phyloP scores from a whole-genome alignment of 2,113 vertebrate genomes.

The Ailuropoda melanoleuca region DNA sequence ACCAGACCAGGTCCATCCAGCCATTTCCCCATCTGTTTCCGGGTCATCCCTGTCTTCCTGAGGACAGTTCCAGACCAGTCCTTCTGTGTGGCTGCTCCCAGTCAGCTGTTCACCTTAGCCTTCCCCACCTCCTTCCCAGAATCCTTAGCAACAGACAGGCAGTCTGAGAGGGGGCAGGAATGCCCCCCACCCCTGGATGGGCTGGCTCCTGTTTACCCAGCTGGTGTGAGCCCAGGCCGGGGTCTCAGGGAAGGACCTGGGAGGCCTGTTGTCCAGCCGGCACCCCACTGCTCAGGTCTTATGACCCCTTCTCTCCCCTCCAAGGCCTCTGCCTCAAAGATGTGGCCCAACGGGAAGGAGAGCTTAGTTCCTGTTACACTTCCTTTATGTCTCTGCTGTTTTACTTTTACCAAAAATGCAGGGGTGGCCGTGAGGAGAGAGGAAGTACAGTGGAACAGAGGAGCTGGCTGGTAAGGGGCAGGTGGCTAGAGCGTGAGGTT shows the following conservation, averaged over 20 bases:
- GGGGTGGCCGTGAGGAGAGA: background rate
- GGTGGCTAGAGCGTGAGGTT: background rate
- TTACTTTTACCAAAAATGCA: slow-evolving; percentile 24
- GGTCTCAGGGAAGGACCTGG: background rate
- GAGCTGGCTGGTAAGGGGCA: background rate
- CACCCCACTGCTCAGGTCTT: slow-evolving; percentile 41
- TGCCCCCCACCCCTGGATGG: background rate
- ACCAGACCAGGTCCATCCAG: background rate
- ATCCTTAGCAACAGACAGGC: slow-evolving; percentile 65
- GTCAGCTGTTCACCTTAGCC: background rate
- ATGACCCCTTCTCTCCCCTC: slow-evolving; percentile 35
- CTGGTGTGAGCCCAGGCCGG: slow-evolving; percentile 38
- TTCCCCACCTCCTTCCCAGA: slow-evolving; percentile 59
- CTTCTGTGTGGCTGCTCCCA: background rate
- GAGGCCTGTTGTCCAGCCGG: slow-evolving; percentile 41
- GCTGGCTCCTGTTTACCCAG: slow-evolving; percentile 72
- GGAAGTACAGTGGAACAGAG: background rate
- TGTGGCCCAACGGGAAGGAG: background rate
- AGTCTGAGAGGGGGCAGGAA: background rate
- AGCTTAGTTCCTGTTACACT: slow-evolving; percentile 41
- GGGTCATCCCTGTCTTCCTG: background rate
- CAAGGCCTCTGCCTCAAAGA: slow-evolving; percentile 5
- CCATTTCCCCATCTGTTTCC: background rate
- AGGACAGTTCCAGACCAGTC: background rate
- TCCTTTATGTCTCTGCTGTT: slow-evolving; percentile 24